phyloP scores from a whole-genome alignment of 2,888 invertebrate genomes.

The Heliconius sara region DNA sequence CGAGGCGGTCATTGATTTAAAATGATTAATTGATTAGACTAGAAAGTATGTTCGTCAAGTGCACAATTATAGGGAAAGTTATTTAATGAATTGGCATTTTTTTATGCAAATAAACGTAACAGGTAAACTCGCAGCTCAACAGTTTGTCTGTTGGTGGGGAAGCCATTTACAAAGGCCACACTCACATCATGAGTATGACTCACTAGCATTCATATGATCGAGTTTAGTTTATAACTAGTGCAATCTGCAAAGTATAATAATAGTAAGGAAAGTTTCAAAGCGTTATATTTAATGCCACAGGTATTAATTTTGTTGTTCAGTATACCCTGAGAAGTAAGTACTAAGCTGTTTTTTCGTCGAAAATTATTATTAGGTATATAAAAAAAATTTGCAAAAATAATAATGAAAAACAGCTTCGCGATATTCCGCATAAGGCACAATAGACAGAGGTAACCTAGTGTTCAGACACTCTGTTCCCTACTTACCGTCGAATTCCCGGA shows the following conservation, averaged over 20 bases:
- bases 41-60: not conserved
- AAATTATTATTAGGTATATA: not conserved
- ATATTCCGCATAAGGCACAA: too few species aligned
- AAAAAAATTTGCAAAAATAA: not conserved
- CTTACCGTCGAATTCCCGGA: too few species aligned
- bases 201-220: slow-evolving; percentile 6
- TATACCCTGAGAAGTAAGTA: too few species aligned
- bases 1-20: not conserved
- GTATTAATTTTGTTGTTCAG: not conserved
- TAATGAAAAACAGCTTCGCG: too few species aligned
- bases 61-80: slow-evolving; percentile 9
- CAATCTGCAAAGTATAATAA: too few species aligned
- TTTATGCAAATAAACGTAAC: slow-evolving; percentile 19
- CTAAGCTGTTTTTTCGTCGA: too few species aligned
- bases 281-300: not conserved
- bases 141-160: slow-evolving; percentile 16
- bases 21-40: not conserved
- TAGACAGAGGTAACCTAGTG: too few species aligned
- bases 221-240: not conserved
- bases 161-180: slow-evolving; percentile 17
- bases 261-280: too few species aligned
- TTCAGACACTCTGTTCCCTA: too few species aligned
- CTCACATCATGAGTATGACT: slow-evolving; percentile 19
- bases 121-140: not conserved
- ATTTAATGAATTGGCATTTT: not conserved